Percentiles rank a stretch among this genome's conserved stretches.
These are phyloP conservation scores for Gopherus flavomarginatus DNA, from an alignment of 2,113 vertebrate genomes.

Conservation along the genomic window DNA sequence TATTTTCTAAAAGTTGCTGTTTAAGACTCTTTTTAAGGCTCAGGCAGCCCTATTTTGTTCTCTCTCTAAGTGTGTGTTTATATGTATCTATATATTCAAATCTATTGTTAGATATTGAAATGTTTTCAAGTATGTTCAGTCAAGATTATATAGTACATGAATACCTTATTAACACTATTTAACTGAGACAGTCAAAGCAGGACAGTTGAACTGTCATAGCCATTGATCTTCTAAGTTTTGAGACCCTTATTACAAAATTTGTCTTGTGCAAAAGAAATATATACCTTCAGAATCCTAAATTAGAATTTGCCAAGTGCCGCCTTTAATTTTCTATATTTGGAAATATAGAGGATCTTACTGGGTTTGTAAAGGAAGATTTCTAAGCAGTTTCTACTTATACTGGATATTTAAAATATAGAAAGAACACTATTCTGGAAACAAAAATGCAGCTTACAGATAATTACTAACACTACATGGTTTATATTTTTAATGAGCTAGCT, in stretches of 20 bases:
- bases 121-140: not conserved
- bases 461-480: not conserved
- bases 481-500: slow-evolving; percentile 6
- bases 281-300: slow-evolving; percentile 2
- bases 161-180: not conserved
- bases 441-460: slow-evolving; percentile 27
- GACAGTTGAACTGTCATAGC: not conserved
- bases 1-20: not conserved
- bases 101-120: not conserved
- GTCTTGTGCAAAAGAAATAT: not conserved
- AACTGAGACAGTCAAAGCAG: not conserved
- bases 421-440: not conserved
- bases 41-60: not conserved
- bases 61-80: not conserved
- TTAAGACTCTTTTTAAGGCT: not conserved
- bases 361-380: not conserved
- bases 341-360: not conserved
- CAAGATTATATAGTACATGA: not conserved
- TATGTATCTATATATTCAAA: not conserved
- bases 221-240: not conserved
- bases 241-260: not conserved
- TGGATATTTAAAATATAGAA: not conserved
- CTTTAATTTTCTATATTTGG: slow-evolving; percentile 5
- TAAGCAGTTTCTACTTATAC: slow-evolving; percentile 7
- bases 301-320: not conserved